Evolutionary conservation across 53 echinoderm and acorn worm genomes (phyloP).

Genomic region (Apostichopus leukothele): DNA sequence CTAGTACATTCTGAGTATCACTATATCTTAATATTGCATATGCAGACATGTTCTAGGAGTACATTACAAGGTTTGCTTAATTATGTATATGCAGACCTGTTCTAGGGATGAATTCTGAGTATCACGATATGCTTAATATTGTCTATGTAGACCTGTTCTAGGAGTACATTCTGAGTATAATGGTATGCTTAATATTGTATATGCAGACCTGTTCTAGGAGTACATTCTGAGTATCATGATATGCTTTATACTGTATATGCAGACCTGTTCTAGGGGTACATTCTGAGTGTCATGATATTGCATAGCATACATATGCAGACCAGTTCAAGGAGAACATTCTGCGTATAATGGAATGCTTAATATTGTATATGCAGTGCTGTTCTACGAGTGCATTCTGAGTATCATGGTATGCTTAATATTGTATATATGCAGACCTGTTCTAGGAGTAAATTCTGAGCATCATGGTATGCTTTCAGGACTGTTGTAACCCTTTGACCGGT

Average conservation of each 20-base stretch:
- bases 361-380: not conserved
- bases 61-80: no score
- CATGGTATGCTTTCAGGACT: slow-evolving; percentile 63
- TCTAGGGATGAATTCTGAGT: slow-evolving; percentile 57
- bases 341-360: not conserved
- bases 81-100: not conserved
- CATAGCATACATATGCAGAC: not conserved
- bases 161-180: not conserved
- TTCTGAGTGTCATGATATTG: not conserved
- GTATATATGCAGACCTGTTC: slow-evolving; percentile 59
- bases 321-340: slow-evolving; percentile 52
- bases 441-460: slow-evolving; percentile 73
- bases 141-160: slow-evolving; percentile 63
- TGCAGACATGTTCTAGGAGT: slow-evolving; percentile 68
- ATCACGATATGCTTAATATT: slow-evolving; percentile 55
- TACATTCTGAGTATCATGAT: not conserved
- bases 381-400: slow-evolving; percentile 11
- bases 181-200: not conserved
- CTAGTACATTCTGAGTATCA: not conserved
- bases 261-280: slow-evolving; percentile 67
- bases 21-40: not conserved
- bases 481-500: slow-evolving; percentile 59
- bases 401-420: slow-evolving; percentile 1
- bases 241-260: not conserved
- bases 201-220: not conserved